These are phyloP conservation scores for Protophormia terraenovae DNA, from an alignment of 2,888 invertebrate genomes.

Conservation along the genomic window DNA sequence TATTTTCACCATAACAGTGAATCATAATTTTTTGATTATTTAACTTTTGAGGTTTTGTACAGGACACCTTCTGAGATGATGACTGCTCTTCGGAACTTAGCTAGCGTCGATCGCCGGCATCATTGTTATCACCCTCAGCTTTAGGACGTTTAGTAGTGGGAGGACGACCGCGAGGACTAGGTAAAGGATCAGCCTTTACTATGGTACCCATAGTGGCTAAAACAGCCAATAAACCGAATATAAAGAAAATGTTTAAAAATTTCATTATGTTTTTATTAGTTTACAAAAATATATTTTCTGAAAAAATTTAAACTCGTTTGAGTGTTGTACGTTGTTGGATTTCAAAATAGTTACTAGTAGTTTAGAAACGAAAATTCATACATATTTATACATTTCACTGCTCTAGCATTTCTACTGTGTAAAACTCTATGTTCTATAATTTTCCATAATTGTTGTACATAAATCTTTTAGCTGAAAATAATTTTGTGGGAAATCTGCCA, in stretches of 20 bases:
- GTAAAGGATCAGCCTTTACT: conserved; percentile 74
- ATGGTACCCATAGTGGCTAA: conserved; percentile 74
- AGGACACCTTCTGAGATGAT: conserved; percentile 46
- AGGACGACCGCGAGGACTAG: conserved; percentile 77
- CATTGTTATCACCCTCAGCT: conserved; percentile 71
- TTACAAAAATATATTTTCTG: neutral
- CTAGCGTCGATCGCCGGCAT: conserved; percentile 73
- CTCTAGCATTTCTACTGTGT: neutral
- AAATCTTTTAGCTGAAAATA: conserved; percentile 47
- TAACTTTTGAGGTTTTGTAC: conserved; percentile 52
- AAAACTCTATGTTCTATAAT: conserved; percentile 35
- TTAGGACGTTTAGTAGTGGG: conserved; percentile 75
- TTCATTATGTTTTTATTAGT: conserved; percentile 74
- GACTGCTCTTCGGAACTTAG: conserved; percentile 41
- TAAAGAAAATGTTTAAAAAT: conserved; percentile 76
- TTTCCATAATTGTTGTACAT: conserved; percentile 59
- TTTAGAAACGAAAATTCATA: neutral
- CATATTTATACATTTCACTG: conserved; percentile 44
- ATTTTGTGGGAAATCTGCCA: conserved; percentile 58
- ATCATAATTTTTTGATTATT: conserved; percentile 69
- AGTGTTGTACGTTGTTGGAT: neutral
- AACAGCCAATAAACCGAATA: conserved; percentile 76
- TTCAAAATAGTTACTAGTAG: conserved; percentile 19
- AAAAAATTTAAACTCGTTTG: neutral
- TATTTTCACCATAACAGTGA: conserved; percentile 74